These are phyloP conservation scores for Psittacula derbiana DNA, from an alignment of 2,797 vertebrate genomes.

Conservation along the genomic window DNA sequence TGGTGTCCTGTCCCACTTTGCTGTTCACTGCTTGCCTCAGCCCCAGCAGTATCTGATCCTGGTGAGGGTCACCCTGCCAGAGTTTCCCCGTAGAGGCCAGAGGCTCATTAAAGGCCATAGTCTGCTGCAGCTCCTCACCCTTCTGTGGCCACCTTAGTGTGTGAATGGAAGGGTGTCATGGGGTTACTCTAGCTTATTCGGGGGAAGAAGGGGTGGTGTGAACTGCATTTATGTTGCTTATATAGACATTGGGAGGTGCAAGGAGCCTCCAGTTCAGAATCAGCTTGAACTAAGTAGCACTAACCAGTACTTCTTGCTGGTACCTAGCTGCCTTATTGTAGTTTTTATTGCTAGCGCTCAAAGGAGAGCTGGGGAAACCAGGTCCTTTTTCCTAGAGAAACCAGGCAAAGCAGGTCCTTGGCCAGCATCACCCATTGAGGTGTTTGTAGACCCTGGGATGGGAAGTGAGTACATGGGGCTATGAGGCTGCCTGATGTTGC, in stretches of 20 bases:
- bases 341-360: not conserved
- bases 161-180: accelerated
- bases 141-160: too few species aligned
- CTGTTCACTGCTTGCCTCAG: not conserved
- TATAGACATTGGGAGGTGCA: accelerated
- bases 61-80: accelerated
- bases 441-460: not conserved
- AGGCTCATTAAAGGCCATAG: accelerated
- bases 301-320: not conserved
- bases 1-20: not conserved
- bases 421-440: not conserved
- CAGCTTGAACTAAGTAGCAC: not conserved
- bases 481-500: not conserved
- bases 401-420: not conserved
- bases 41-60: accelerated
- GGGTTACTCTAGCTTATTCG: too few species aligned
- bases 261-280: not conserved
- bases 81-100: accelerated
- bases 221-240: not conserved
- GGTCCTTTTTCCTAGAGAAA: not conserved
- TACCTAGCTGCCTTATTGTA: too few species aligned
- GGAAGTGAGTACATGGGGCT: not conserved
- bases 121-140: not conserved
- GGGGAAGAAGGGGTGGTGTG: accelerated
- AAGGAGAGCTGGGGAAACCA: not conserved